Base-by-base conservation (phyloP, 1,140 invertebrate genomes). In the Polyergus mexicanus region DNA sequence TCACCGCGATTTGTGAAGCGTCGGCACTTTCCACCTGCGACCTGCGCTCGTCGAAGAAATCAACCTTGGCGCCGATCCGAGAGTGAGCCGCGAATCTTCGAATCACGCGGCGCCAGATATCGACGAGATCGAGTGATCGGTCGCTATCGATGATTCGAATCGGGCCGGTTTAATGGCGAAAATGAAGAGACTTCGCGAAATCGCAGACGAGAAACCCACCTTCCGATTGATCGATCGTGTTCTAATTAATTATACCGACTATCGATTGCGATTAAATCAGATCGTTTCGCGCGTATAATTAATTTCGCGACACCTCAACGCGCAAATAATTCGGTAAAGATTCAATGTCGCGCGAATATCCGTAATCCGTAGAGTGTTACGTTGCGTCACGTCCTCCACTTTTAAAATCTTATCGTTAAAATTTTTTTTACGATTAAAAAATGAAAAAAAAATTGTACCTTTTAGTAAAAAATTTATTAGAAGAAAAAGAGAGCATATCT, bases 21-120 rank as follows among this genome's bases (percentile, higher is more conserved):
- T 16, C 51, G 3, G 38, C 78, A 78, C 89, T 89, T 91, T 92
- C 84, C 89, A 91, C 81, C 86, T 51, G 47, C 71, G 86, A 6
- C 60, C 72, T 80, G 85, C 69, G 58, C 63, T n/a, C 60, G 63
- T 56, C 28, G 32, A 47, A 63, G 47, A 85, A 62, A 62, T 28
- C 88, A 92, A 92, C 91, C 86, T 92, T 92, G 90, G 88, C 90
- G 87, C 78, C 84, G 77, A 78, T 90, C 74, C 85, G 72, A 89
- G 66, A 86, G 54, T 84, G 71, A 63, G 56, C 44, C 44, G 32
- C 60, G 83, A 58, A 6, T 22, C 19, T 35, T 28, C 63, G 74
- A 84, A 88, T 84, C 78, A 77, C 54, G 68, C 51, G 65, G 11
- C 25, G 72, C 76, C 87, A 89, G 84, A 84, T 89, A 84, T 41